Base-by-base conservation (phyloP, 2,113 vertebrate genomes). In the Delphinus delphis region DNA sequence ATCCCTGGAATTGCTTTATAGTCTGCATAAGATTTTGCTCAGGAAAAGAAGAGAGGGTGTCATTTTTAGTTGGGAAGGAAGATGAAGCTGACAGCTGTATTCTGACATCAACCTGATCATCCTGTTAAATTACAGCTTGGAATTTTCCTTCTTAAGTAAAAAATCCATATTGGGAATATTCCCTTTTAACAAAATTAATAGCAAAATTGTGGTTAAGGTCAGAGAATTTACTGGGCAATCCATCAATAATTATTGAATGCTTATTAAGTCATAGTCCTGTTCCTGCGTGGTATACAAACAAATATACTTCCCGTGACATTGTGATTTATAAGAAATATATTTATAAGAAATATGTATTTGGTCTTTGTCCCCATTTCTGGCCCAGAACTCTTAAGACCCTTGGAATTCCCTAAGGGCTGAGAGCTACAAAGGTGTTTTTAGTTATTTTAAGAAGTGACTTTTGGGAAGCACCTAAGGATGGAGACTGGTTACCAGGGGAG, bases 1-100 rank as follows among this genome's bases (percentile, higher is more conserved):
- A 82, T 44, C 65, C 47, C 36, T 26, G 26, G 65, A 92, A 71
- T 58, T 88, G 6, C 28, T 91, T 95, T 88, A 73, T 18, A 84
- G 47, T 80, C 50, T 58, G 44, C 55, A 38, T 76, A 82, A 93
- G 93, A 71, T 25, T 95, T 80, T 53, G 41, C 28, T 83, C 74
- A 53, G 47, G 38, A 71, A 83, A 79, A 60, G 58, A 90, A 85
- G 23, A 38, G 55, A 96, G 31, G 14, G 11, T 70, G 41, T 77
- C 55, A 82, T 44, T 89, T 97, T 91, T 62, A 79, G 9, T 82
- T 91, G 41, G 36, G 47, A 81, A 96, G 33, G 20, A 26, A 88
- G 82, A 85, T 55, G 62, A 93, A 50, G 33, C 73, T 93, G 50
- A 79, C 65, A 90, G 74, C 33, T 79, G 74, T 90, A 74, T 74